phyloP scores from a whole-genome alignment of 1,140 invertebrate species.

The Drosophila tristis region DNA sequence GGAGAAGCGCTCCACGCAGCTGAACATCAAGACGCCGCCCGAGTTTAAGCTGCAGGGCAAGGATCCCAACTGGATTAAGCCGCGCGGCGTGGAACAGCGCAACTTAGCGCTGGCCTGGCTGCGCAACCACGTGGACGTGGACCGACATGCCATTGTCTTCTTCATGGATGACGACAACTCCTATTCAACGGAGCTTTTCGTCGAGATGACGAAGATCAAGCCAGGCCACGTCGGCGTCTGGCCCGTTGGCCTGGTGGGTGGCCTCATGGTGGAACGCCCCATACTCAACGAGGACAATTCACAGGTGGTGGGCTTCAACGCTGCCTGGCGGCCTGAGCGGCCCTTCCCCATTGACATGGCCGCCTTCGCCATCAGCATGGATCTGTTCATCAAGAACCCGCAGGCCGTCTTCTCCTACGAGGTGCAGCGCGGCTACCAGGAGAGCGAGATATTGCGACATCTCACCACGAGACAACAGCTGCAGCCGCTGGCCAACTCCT shows the following conservation, averaged over 20 bases:
- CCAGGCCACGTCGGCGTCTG: conserved; percentile 93
- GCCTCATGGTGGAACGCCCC: conserved; percentile 94
- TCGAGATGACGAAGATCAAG: conserved; percentile 89
- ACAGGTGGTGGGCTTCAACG: conserved; percentile 93
- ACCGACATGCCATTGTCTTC: conserved; percentile 93
- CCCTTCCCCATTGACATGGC: conserved; percentile 99
- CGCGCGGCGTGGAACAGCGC: conserved; percentile 96
- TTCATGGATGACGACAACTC: conserved; percentile 99
- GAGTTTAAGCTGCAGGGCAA: conserved; percentile 88
- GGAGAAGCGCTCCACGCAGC: conserved; percentile 65
- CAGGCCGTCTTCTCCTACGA: conserved; percentile 92
- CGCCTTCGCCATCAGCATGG: conserved; percentile 97
- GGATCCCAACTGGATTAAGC: conserved; percentile 95
- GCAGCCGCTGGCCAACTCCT: conserved; percentile 95
- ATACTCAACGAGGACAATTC: conserved; percentile 87
- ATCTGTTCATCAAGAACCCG: conserved; percentile 90
- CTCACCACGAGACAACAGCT: conserved; percentile 91
- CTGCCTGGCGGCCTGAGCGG: conserved; percentile 93
- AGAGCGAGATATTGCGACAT: conserved; percentile 94
- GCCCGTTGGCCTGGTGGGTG: conserved; percentile 98
- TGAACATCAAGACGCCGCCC: conserved; percentile 85
- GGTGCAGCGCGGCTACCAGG: conserved; percentile 94
- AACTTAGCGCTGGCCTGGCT: conserved; percentile 96
- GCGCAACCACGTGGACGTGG: conserved; percentile 86
- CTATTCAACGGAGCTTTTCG: conserved; percentile 90